phyloP scores from a whole-genome alignment of 92 coral and sea anemone species.

The Pocillopora grandis region DNA sequence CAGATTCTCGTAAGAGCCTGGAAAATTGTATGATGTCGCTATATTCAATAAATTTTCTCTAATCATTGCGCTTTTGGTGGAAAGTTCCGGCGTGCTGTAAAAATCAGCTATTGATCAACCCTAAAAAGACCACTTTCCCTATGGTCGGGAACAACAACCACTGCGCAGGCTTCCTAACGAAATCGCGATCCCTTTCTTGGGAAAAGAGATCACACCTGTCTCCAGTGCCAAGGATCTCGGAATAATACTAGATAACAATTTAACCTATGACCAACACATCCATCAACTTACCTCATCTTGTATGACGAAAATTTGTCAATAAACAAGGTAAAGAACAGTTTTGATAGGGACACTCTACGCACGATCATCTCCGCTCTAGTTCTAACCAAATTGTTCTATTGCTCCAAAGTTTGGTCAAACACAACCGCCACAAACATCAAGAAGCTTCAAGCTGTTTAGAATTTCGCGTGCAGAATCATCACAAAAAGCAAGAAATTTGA shows the following conservation, averaged over 20 bases:
- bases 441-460: constrained; percentile 30
- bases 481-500: constrained; percentile 34
- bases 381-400: too few relatives aligned
- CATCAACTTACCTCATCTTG: constrained; percentile 8
- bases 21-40: constrained; percentile 25
- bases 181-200: constrained; percentile 10
- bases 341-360: too few relatives aligned
- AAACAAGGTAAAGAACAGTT: too few relatives aligned
- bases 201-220: constrained; percentile 33
- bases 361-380: too few relatives aligned
- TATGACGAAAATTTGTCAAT: background rate
- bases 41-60: constrained; percentile 41
- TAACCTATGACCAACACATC: constrained; percentile 40
- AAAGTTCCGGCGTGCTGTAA: constrained; percentile 18
- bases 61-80: constrained; percentile 26
- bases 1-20: constrained; percentile 21
- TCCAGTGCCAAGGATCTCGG: background rate
- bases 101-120: constrained; percentile 44
- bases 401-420: background rate
- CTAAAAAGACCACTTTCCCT: constrained; percentile 45
- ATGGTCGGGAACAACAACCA: constrained; percentile 34
- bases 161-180: background rate
- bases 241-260: constrained; percentile 35
- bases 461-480: constrained; percentile 28
- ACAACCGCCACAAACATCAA: constrained; percentile 44